Conservation (phyloP, 2,113 vertebrate genomes). For the Tympanuchus pallidicinctus region DNA sequence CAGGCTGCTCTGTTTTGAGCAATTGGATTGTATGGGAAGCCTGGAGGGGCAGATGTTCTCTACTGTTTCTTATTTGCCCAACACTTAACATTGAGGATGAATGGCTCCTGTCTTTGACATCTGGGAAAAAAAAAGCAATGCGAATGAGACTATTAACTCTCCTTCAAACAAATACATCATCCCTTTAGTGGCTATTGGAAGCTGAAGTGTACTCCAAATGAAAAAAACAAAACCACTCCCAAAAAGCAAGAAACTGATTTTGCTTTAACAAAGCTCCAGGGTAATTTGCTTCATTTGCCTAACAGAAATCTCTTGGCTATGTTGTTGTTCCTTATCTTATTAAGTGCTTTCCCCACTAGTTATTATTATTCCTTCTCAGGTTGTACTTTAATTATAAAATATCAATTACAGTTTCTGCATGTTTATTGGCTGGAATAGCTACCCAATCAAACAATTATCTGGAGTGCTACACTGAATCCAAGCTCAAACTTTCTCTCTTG, state of each 20-base stretch:
- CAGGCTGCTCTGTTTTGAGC: constrained; percentile 7
- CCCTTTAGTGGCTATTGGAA: neutral
- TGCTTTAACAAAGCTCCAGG: constrained; percentile 13
- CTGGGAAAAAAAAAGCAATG: neutral
- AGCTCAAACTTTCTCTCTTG: neutral
- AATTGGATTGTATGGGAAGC: neutral
- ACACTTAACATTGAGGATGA: neutral
- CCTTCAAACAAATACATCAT: neutral
- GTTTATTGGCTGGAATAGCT: neutral
- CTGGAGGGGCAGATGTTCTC: neutral
- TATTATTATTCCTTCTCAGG: constrained; percentile 26
- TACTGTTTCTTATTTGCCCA: neutral
- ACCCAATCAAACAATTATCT: neutral
- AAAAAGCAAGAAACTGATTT: neutral
- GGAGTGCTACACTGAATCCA: neutral
- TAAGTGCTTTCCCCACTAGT: constrained; percentile 24
- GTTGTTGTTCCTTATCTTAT: constrained; percentile 33
- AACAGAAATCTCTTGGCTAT: neutral
- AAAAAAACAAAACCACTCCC: neutral
- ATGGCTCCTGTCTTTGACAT: neutral
- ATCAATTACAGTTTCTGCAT: constrained; percentile 28
- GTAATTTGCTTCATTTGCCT: constrained; percentile 2
- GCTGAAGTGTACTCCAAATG: neutral
- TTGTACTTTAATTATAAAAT: constrained; percentile 53
- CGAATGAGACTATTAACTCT: constrained; percentile 13